Conservation (phyloP, 1,140 invertebrate genomes). For the Drosophila seguyi region DNA sequence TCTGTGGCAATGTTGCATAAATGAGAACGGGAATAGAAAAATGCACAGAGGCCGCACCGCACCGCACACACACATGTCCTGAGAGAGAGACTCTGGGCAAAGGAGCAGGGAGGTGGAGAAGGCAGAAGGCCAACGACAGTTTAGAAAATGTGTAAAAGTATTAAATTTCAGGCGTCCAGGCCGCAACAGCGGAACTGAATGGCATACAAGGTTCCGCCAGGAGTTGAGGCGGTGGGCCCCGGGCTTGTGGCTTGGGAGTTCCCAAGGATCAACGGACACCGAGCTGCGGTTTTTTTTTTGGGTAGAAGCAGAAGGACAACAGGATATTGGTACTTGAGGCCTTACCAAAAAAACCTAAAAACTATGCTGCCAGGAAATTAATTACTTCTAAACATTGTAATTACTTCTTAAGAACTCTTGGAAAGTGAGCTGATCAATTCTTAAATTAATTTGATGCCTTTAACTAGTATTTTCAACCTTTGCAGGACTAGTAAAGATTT, state of each 20-base stretch:
- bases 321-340: conserved; percentile 23
- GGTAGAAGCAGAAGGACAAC: not conserved
- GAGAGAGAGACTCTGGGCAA: conserved; percentile 2
- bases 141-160: conserved; percentile 62
- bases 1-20: conserved; percentile 56
- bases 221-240: conserved; percentile 3
- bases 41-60: conserved; percentile 39
- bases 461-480: not conserved
- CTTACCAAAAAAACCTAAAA: not conserved
- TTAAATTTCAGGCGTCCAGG: conserved; percentile 57
- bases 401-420: not conserved
- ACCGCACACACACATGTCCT: conserved; percentile 32
- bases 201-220: conserved; percentile 19
- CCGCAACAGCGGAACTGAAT: conserved; percentile 42
- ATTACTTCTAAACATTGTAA: conserved; percentile 16
- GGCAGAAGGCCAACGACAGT: conserved; percentile 51
- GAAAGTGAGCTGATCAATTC: not conserved
- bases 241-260: not conserved
- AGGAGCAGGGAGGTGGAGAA: not conserved
- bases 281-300: conserved; percentile 27
- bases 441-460: not conserved
- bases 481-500: not conserved
- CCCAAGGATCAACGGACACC: conserved; percentile 8
- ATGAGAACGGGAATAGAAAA: conserved; percentile 59
- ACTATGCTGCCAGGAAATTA: conserved; percentile 8